phyloP scores from a whole-genome alignment of 2,797 vertebrate genomes.

The Onychomys leucogaster region DNA sequence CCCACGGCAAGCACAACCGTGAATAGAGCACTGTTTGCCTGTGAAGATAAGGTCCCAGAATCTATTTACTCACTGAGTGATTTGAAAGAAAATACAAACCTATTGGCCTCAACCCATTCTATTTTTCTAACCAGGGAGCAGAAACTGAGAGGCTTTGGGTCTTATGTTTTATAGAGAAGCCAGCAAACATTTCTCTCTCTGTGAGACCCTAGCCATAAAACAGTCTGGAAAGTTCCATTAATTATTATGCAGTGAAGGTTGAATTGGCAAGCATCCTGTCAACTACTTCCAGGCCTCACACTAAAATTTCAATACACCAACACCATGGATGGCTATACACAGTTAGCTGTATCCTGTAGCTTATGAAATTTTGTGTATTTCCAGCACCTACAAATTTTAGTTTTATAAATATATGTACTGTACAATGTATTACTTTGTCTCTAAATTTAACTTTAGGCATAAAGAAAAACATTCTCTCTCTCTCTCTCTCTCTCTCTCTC shows the following conservation, averaged over 20 bases:
- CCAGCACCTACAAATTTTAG: not conserved
- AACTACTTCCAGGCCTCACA: not conserved
- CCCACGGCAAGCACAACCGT: slow-evolving; percentile 3
- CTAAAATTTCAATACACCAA: slow-evolving; percentile 46
- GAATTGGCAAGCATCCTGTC: slow-evolving; percentile 20
- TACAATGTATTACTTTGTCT: not conserved
- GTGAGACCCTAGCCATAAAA: slow-evolving; percentile 48
- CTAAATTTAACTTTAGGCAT: slow-evolving; percentile 4
- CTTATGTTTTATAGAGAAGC: slow-evolving; percentile 64
- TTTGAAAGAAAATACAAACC: slow-evolving; percentile 44
- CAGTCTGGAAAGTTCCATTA: slow-evolving; percentile 56
- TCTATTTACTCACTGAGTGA: not conserved
- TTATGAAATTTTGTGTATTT: not conserved
- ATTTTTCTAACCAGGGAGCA: slow-evolving; percentile 45
- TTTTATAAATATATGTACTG: not conserved
- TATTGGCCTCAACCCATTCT: not conserved
- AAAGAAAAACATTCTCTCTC: slow-evolving; percentile 7
- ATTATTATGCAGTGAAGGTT: slow-evolving; percentile 57
- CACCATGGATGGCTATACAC: not conserved
- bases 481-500: not conserved
- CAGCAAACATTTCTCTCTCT: slow-evolving; percentile 68
- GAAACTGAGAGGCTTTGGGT: slow-evolving; percentile 49
- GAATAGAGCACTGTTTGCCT: not conserved
- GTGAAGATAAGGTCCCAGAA: not conserved
- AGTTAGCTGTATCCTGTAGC: not conserved